phyloP scores from a whole-genome alignment of 1,140 invertebrate genomes.

The Subanguina moxae region DNA sequence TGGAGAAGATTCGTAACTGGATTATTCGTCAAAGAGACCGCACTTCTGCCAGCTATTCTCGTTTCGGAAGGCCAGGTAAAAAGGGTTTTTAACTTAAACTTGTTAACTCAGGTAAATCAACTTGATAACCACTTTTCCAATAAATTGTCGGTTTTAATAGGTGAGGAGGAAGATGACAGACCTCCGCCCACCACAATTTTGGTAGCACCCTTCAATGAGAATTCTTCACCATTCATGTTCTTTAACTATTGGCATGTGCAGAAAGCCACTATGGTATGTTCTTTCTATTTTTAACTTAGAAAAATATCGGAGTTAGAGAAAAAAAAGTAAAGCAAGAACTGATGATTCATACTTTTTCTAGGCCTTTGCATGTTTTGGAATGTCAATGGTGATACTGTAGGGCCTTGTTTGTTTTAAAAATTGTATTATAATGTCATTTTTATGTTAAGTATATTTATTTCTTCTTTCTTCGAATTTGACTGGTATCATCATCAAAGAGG shows the following conservation, averaged over 20 bases:
- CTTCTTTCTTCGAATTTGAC: constrained; percentile 56
- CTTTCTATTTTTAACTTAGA: too few species aligned
- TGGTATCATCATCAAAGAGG: constrained; percentile 55
- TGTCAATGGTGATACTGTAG: constrained; percentile 48
- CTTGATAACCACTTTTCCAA: neutral
- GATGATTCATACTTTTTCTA: constrained; percentile 28
- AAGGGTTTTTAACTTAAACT: neutral
- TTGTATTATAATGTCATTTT: neutral
- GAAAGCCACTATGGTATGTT: constrained; percentile 45
- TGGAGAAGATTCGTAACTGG: constrained; percentile 40
- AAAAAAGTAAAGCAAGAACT: neutral
- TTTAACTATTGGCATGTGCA: constrained; percentile 47
- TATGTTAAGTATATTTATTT: constrained; percentile 40
- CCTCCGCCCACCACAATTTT: constrained; percentile 49
- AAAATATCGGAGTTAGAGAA: too few species aligned
- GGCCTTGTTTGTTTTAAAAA: neutral
- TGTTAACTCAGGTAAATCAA: neutral
- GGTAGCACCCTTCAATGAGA: constrained; percentile 53
- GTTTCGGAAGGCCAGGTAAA: constrained; percentile 42
- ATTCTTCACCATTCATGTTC: constrained; percentile 40
- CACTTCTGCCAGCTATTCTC: constrained; percentile 37
- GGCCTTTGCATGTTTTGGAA: constrained; percentile 51
- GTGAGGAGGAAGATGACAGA: constrained; percentile 44
- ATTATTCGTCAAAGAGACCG: constrained; percentile 40
- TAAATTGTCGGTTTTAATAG: constrained; percentile 12